phyloP scores from a whole-genome alignment of 1,140 invertebrate species.

The Aphidius gifuensis region DNA sequence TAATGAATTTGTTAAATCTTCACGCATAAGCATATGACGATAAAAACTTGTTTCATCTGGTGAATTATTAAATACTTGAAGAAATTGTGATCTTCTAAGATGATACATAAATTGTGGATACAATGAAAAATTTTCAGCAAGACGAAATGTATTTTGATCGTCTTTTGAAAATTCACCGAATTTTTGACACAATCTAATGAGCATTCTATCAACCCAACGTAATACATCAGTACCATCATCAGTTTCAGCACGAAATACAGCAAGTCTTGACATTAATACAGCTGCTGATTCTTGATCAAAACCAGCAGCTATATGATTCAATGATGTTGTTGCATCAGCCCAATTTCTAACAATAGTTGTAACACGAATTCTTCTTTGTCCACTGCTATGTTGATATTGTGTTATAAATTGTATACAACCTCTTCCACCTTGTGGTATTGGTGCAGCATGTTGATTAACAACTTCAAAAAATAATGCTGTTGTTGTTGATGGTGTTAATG shows the following conservation, averaged over 20 bases:
- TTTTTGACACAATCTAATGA: slow-evolving; percentile 97
- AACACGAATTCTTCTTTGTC: slow-evolving; percentile 90
- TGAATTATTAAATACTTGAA: slow-evolving; percentile 99
- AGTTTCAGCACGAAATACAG: slow-evolving; percentile 92
- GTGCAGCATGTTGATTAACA: slow-evolving; percentile 92
- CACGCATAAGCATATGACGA: slow-evolving; percentile 94
- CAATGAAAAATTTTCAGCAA: slow-evolving; percentile 94
- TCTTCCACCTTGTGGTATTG: slow-evolving; percentile 90
- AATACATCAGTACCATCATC: slow-evolving; percentile 96
- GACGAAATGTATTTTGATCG: slow-evolving; percentile 92
- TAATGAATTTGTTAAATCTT: slow-evolving; percentile 94
- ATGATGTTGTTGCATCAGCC: slow-evolving; percentile 77
- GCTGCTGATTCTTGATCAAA: slow-evolving; percentile 98
- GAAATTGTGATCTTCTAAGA: slow-evolving; percentile 93
- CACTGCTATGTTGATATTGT: slow-evolving; percentile 97
- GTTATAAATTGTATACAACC: slow-evolving; percentile 99
- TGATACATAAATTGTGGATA: slow-evolving; percentile 99
- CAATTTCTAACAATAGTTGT: slow-evolving; percentile 95
- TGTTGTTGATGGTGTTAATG: slow-evolving; percentile 88
- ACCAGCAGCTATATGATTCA: slow-evolving; percentile 82
- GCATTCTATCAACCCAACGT: slow-evolving; percentile 96
- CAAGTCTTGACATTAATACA: slow-evolving; percentile 94
- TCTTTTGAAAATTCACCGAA: slow-evolving; percentile 98
- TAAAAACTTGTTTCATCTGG: slow-evolving; percentile 99
- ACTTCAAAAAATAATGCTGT: slow-evolving; percentile 96